These are phyloP conservation scores for Heliconius eleuchia DNA, from an alignment of 1,140 invertebrate species.

Conservation along the genomic window DNA sequence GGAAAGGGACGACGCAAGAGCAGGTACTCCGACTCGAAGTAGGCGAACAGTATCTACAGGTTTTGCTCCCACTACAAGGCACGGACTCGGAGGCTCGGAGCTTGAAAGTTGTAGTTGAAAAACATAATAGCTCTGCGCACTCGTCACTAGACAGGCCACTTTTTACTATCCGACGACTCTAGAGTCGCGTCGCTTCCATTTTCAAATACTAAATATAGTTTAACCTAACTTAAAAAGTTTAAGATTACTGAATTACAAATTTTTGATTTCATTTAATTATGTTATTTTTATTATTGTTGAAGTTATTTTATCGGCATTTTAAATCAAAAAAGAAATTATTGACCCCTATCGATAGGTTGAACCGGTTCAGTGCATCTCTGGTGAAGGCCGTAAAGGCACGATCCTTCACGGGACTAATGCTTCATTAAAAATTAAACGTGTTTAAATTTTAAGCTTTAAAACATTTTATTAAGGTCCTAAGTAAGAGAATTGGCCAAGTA, in stretches of 20 bases:
- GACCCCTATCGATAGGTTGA: slow-evolving; percentile 59
- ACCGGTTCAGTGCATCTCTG: slow-evolving; percentile 75
- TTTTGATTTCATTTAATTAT: slow-evolving; percentile 20
- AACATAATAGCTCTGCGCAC: slow-evolving; percentile 63
- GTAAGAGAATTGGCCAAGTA: neutral
- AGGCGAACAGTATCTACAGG: slow-evolving; percentile 78
- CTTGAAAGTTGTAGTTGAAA: slow-evolving; percentile 75
- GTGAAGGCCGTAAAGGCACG: slow-evolving; percentile 75
- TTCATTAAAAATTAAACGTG: slow-evolving; percentile 39
- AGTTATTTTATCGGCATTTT: slow-evolving; percentile 24
- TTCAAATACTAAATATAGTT: slow-evolving; percentile 2
- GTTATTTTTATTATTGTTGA: slow-evolving; percentile 12
- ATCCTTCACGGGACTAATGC: slow-evolving; percentile 61
- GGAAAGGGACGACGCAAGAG: slow-evolving; percentile 66
- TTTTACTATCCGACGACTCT: slow-evolving; percentile 36
- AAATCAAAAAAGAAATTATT: slow-evolving; percentile 45
- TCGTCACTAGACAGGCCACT: slow-evolving; percentile 51
- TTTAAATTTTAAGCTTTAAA: slow-evolving; percentile 26
- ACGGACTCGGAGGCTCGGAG: slow-evolving; percentile 68
- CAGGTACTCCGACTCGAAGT: slow-evolving; percentile 75
- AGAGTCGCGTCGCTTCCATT: slow-evolving; percentile 28
- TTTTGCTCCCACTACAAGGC: slow-evolving; percentile 80
- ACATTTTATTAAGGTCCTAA: slow-evolving; percentile 26
- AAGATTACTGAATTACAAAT: neutral
- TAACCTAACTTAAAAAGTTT: neutral